phyloP scores from a whole-genome alignment of 2,888 invertebrate genomes.

The Octodonta nipae region DNA sequence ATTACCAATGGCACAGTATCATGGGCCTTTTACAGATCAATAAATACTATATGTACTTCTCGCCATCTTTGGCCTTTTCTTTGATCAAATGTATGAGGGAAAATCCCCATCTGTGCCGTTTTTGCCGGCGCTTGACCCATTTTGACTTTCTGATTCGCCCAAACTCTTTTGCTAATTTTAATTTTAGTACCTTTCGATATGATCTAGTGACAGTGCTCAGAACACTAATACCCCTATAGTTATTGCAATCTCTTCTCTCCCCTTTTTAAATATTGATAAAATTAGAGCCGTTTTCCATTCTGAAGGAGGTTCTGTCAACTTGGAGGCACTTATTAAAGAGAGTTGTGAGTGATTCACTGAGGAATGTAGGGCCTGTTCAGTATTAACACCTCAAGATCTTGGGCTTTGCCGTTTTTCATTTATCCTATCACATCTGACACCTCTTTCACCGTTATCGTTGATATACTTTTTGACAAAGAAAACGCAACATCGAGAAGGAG shows the following conservation, averaged over 20 bases:
- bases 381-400: background rate
- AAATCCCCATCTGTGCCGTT: background rate
- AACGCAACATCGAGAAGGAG: no score
- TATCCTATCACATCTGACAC: no score
- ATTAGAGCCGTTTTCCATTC: no score
- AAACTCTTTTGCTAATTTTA: background rate
- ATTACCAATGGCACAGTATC: background rate
- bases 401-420: background rate
- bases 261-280: background rate
- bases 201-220: background rate
- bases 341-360: background rate
- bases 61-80: background rate
- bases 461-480: no score
- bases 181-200: background rate
- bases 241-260: background rate
- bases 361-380: background rate
- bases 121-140: background rate
- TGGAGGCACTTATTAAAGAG: background rate
- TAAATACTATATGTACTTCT: background rate
- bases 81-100: background rate
- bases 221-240: background rate
- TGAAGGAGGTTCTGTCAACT: no score
- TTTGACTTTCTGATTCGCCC: background rate
- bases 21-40: background rate
- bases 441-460: no score